phyloP scores from a whole-genome alignment of 2,113 vertebrate species.

The Chaetops frenatus region DNA sequence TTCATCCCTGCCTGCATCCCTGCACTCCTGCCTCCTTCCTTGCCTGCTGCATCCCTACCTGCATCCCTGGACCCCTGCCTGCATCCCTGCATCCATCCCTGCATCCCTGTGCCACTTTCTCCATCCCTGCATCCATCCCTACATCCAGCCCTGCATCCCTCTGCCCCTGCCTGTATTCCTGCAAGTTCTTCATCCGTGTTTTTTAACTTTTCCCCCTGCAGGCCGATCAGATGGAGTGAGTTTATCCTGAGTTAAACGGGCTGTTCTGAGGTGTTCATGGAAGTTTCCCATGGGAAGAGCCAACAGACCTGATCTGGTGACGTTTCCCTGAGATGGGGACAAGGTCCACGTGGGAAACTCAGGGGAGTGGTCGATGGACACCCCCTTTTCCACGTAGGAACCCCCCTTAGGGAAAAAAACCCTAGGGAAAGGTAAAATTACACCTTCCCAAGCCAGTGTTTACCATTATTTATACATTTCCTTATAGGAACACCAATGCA shows the following conservation, averaged over 20 bases:
- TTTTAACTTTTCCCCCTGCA: not conserved
- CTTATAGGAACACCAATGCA: not conserved
- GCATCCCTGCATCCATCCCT: not conserved
- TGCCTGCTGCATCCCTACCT: not conserved
- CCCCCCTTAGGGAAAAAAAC: fast-evolving
- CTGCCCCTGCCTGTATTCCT: not conserved
- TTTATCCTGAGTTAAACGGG: fast-evolving
- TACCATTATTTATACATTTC: not conserved
- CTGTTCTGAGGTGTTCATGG: fast-evolving
- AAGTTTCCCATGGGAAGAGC: not conserved
- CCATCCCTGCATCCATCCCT: not conserved
- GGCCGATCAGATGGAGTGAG: not conserved
- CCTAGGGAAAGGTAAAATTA: not conserved
- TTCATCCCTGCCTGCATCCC: not conserved
- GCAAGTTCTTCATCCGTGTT: not conserved
- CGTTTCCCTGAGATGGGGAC: not conserved
- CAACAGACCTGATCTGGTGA: fast-evolving
- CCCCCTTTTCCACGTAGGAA: fast-evolving
- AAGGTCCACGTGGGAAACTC: fast-evolving
- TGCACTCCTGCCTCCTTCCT: too few species aligned
- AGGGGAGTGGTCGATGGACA: too few species aligned
- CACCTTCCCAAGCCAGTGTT: not conserved
- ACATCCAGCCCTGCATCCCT: not conserved
- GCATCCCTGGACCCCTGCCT: not conserved
- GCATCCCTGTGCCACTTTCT: not conserved